phyloP scores from a whole-genome alignment of 2,888 invertebrate genomes.

The Phalangium opilio region DNA sequence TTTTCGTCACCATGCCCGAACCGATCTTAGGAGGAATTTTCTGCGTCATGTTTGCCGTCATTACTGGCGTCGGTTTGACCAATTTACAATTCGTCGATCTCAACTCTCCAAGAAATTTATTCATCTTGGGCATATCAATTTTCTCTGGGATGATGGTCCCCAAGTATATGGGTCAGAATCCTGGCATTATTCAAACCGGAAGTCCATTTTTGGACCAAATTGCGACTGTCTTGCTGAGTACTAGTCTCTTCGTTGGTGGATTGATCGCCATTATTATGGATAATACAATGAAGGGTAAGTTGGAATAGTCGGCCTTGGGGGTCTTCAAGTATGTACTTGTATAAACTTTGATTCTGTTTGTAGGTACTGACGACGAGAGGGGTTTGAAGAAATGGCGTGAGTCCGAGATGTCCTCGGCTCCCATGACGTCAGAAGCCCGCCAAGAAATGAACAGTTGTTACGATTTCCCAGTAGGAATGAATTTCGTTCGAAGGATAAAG shows the following conservation, averaged over 20 bases:
- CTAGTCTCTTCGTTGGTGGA: slow-evolving; percentile 61
- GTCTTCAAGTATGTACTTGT: background rate
- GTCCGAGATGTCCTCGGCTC: background rate
- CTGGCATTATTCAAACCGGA: slow-evolving; percentile 3
- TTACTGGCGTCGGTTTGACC: slow-evolving; percentile 39
- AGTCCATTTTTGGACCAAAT: slow-evolving; percentile 7
- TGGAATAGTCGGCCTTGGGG: no score
- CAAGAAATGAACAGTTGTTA: background rate
- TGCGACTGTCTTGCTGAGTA: slow-evolving; percentile 41
- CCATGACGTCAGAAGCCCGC: background rate
- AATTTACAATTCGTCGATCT: slow-evolving; percentile 65
- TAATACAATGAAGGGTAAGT: slow-evolving; percentile 53
- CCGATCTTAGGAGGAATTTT: slow-evolving; percentile 35
- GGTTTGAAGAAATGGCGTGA: slow-evolving; percentile 12
- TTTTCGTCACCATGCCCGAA: slow-evolving; percentile 29
- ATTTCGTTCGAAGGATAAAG: background rate
- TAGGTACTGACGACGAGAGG: slow-evolving; percentile 35
- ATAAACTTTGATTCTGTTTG: background rate
- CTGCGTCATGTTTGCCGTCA: slow-evolving; percentile 30
- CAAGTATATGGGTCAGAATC: slow-evolving; percentile 19
- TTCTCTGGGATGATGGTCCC: slow-evolving; percentile 53
- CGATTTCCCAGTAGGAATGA: slow-evolving; percentile 4
- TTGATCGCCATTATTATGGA: slow-evolving; percentile 53
- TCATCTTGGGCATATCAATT: slow-evolving; percentile 71
- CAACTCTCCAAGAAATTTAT: slow-evolving; percentile 68